Conservation (phyloP, 92 coral and sea anemone genomes). For the Heteractis magnifica region DNA sequence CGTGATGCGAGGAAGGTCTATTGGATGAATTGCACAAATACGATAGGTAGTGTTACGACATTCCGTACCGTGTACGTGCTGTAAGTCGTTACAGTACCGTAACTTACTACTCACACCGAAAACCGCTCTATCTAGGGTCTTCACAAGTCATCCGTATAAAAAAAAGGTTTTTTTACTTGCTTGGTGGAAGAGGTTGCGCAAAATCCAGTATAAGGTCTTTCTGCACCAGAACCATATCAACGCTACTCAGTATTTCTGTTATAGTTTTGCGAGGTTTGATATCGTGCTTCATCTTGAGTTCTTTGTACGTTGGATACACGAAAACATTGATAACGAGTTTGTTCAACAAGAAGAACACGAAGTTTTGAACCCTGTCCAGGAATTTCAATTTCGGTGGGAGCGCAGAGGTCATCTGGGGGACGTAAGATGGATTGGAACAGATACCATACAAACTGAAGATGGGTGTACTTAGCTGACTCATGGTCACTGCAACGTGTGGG, state of each 20-base stretch:
- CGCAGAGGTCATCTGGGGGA: slow-evolving; percentile 37
- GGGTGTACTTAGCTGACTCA: slow-evolving; percentile 25
- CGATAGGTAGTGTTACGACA: no score
- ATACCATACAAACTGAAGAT: slow-evolving; percentile 22
- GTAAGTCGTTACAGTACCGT: no score
- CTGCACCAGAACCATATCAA: slow-evolving; percentile 33
- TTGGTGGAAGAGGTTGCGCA: slow-evolving; percentile 46
- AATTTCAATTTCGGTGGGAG: slow-evolving; percentile 12
- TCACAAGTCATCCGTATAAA: no score
- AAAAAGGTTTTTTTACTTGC: not conserved
- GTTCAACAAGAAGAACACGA: no score
- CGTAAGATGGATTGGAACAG: slow-evolving; percentile 5
- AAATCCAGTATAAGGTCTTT: slow-evolving; percentile 41
- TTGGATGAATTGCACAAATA: no score
- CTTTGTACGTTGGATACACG: slow-evolving; percentile 25
- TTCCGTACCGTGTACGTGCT: no score
- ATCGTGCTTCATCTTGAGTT: slow-evolving; percentile 31
- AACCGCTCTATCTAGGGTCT: no score
- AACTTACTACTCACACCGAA: no score
- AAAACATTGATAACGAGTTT: slow-evolving; percentile 23
- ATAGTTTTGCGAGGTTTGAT: slow-evolving; percentile 33
- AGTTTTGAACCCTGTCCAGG: not conserved
- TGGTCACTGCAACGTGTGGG: slow-evolving; percentile 36
- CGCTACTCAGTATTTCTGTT: slow-evolving; percentile 25
- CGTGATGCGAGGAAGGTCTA: no score